Evolutionary conservation across 2,113 vertebrate species (phyloP).

Genomic region (Pelobates fuscus): DNA sequence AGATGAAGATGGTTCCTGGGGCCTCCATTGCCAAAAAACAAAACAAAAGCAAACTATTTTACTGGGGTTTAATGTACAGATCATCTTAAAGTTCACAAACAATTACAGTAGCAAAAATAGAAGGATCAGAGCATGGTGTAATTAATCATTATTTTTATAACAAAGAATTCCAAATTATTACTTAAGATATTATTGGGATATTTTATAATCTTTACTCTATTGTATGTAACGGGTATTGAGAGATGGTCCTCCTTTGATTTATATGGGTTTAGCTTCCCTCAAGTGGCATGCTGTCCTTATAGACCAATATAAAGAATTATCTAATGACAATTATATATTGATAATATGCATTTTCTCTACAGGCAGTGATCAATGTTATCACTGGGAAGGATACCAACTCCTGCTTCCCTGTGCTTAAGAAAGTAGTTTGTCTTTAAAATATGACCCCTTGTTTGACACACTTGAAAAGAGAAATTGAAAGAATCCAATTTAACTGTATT

Average conservation of each 20-base stretch:
- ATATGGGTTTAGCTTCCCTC: slow-evolving; percentile 43
- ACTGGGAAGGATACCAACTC: slow-evolving; percentile 34
- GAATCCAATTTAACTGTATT: not conserved
- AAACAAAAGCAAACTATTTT: not conserved
- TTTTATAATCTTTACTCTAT: slow-evolving; percentile 43
- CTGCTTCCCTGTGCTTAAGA: slow-evolving; percentile 45
- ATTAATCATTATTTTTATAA: slow-evolving; percentile 48
- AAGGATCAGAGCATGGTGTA: slow-evolving; percentile 36
- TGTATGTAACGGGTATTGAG: slow-evolving; percentile 49
- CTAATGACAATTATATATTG: slow-evolving; percentile 44
- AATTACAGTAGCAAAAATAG: slow-evolving; percentile 7
- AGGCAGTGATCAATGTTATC: slow-evolving; percentile 22
- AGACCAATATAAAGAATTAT: slow-evolving; percentile 49
- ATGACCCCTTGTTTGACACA: slow-evolving; percentile 8
- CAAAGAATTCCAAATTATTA: slow-evolving; percentile 22
- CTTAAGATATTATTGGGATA: slow-evolving; percentile 29
- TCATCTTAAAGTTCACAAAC: slow-evolving; percentile 1
- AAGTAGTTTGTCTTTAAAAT: slow-evolving; percentile 41
- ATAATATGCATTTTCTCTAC: slow-evolving; percentile 49
- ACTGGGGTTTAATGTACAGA: slow-evolving; percentile 18
- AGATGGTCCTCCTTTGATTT: slow-evolving; percentile 46
- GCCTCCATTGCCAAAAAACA: slow-evolving; percentile 22
- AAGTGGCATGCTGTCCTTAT: slow-evolving; percentile 48
- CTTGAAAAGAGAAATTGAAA: slow-evolving; percentile 19
- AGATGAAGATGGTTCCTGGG: slow-evolving; percentile 9